Conservation (phyloP, 1,140 invertebrate genomes). For the Delia radicum region DNA sequence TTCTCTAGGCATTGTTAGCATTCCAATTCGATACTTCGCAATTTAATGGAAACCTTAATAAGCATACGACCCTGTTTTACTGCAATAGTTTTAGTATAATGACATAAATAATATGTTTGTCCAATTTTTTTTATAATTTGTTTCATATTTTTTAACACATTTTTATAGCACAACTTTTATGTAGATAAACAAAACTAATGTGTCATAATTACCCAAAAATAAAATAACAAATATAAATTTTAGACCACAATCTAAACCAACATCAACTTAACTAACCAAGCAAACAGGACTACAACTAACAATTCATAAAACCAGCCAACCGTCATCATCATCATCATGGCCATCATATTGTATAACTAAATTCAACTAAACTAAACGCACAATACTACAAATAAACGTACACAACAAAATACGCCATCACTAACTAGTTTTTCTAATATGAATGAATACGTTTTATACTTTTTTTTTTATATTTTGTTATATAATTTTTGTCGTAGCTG, state of each 20-base stretch:
- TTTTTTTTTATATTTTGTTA: neutral
- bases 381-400: neutral
- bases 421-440: neutral
- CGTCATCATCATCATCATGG: neutral
- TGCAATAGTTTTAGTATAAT: neutral
- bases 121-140: neutral
- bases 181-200: slow-evolving; percentile 2
- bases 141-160: neutral
- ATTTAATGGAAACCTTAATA: no score
- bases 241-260: slow-evolving; percentile 8
- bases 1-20: no score
- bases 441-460: neutral
- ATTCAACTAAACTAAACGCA: neutral
- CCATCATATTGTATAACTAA: neutral
- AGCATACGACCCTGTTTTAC: no score
- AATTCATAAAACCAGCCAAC: neutral
- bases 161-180: neutral
- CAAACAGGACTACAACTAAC: neutral
- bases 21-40: no score
- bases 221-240: slow-evolving; percentile 17
- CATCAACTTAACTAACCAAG: neutral
- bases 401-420: neutral
- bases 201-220: slow-evolving; percentile 16
- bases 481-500: neutral
- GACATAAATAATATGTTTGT: neutral